Percentiles rank a stretch among this genome's conserved stretches.
phyloP scores from a whole-genome alignment of 2,888 invertebrate genomes.

The Sinopyrophorus schimmeli region DNA sequence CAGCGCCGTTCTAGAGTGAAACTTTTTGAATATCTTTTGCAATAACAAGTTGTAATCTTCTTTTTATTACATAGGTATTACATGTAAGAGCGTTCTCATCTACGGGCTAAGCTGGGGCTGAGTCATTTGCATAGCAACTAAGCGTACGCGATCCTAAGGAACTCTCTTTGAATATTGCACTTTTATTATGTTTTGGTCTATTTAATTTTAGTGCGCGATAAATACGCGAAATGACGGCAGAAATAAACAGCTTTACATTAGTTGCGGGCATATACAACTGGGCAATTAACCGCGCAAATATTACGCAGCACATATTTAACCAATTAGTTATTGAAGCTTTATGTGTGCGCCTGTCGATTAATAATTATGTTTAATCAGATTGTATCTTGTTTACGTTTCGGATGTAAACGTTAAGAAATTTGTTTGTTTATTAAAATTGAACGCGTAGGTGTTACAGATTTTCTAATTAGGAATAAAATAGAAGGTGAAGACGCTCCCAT shows the following conservation, averaged over 20 bases:
- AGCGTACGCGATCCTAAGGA: conserved; percentile 24
- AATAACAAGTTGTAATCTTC: conserved; percentile 29
- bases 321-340: conserved; percentile 24
- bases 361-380: conserved; percentile 20
- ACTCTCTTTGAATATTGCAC: conserved; percentile 25
- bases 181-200: conserved; percentile 31
- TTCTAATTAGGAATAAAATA: conserved; percentile 15
- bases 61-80: conserved; percentile 29
- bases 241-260: conserved; percentile 19
- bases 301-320: conserved; percentile 22
- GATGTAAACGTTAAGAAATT: conserved; percentile 11
- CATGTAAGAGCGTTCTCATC: conserved; percentile 27
- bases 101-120: conserved; percentile 29
- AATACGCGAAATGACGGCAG: conserved; percentile 19
- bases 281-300: conserved; percentile 19
- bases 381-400: conserved; percentile 13
- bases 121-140: conserved; percentile 36
- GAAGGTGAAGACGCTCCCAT: conserved; percentile 19
- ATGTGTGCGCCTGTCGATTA: conserved; percentile 14
- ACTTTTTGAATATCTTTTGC: conserved; percentile 22
- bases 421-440: conserved; percentile 1
- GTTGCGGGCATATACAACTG: conserved; percentile 12
- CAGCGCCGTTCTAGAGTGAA: conserved; percentile 14
- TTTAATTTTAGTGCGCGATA: conserved; percentile 26
- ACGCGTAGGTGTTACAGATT: conserved; percentile 13